Conservation (phyloP, 2,113 vertebrate species). For the Otolemur garnettii region DNA sequence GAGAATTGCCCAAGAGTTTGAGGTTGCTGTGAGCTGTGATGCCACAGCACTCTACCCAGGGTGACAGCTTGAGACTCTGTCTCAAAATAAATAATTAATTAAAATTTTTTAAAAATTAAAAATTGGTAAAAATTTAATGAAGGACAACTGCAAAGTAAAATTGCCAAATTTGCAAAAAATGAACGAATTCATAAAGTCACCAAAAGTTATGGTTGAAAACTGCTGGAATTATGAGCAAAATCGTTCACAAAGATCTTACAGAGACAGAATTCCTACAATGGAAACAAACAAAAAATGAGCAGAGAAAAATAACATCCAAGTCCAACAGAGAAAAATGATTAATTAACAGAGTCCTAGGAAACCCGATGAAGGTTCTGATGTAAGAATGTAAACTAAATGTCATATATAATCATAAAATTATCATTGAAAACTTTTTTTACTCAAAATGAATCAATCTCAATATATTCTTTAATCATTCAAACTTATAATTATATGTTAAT, state of each 20-base stretch:
- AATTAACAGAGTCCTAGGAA: slow-evolving; percentile 31
- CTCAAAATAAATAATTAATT: too few species aligned
- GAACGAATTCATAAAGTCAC: slow-evolving; percentile 53
- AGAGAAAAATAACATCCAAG: not conserved
- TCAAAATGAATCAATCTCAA: slow-evolving; percentile 5
- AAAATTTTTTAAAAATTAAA: too few species aligned
- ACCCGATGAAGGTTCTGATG: slow-evolving; percentile 35
- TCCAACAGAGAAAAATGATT: slow-evolving; percentile 34
- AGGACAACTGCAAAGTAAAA: not conserved
- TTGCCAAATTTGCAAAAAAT: slow-evolving; percentile 39
- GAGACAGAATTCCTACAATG: not conserved
- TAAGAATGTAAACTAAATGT: slow-evolving; percentile 29
- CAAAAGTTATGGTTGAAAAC: slow-evolving; percentile 57
- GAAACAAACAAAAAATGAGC: slow-evolving; percentile 21
- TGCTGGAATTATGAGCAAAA: not conserved
- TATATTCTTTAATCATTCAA: not conserved
- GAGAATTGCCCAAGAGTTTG: too few species aligned
- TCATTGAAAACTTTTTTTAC: slow-evolving; percentile 2
- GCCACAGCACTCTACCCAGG: too few species aligned
- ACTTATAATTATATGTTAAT: not conserved
- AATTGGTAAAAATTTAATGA: not conserved
- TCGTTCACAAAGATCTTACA: not conserved
- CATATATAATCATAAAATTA: not conserved
- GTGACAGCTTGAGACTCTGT: too few species aligned
- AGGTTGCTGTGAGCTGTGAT: too few species aligned